These are phyloP conservation scores for Aphidius gifuensis DNA, from an alignment of 1,140 invertebrate species.

Conservation along the genomic window DNA sequence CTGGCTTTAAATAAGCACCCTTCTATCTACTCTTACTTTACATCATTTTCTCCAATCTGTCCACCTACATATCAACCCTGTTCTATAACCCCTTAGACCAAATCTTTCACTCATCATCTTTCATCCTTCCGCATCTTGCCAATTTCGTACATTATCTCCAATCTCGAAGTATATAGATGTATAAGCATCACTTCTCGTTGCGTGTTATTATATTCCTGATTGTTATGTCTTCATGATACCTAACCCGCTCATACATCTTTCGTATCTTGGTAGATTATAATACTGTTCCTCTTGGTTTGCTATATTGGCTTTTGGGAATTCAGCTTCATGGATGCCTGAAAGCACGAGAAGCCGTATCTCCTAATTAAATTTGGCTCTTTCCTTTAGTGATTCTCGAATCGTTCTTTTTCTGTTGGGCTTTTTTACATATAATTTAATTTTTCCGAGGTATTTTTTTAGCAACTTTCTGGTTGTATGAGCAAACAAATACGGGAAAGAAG, in stretches of 20 bases:
- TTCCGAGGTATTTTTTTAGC: slow-evolving; percentile 48
- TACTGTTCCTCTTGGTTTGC: slow-evolving; percentile 8
- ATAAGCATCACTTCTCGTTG: slow-evolving; percentile 39
- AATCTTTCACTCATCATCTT: slow-evolving; percentile 54
- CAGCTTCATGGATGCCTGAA: slow-evolving; percentile 44
- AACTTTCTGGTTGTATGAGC: slow-evolving; percentile 45
- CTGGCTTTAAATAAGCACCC: slow-evolving; percentile 54
- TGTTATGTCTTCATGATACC: slow-evolving; percentile 49
- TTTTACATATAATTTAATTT: slow-evolving; percentile 23
- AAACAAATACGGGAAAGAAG: neutral
- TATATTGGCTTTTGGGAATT: no score
- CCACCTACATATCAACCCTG: slow-evolving; percentile 7
- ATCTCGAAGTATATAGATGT: slow-evolving; percentile 6
- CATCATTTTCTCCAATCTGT: slow-evolving; percentile 3
- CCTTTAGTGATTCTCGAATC: slow-evolving; percentile 34
- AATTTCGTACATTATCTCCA: neutral
- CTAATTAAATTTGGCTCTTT: slow-evolving; percentile 54
- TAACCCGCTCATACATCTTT: slow-evolving; percentile 21
- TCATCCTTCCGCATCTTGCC: slow-evolving; percentile 36
- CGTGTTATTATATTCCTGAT: slow-evolving; percentile 52
- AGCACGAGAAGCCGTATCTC: slow-evolving; percentile 40
- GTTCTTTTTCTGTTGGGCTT: slow-evolving; percentile 13
- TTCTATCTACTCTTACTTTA: slow-evolving; percentile 27
- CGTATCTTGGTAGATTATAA: slow-evolving; percentile 17
- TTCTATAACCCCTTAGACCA: slow-evolving; percentile 29